phyloP scores from a whole-genome alignment of 2,888 invertebrate genomes.

The Miltochrista miniata region DNA sequence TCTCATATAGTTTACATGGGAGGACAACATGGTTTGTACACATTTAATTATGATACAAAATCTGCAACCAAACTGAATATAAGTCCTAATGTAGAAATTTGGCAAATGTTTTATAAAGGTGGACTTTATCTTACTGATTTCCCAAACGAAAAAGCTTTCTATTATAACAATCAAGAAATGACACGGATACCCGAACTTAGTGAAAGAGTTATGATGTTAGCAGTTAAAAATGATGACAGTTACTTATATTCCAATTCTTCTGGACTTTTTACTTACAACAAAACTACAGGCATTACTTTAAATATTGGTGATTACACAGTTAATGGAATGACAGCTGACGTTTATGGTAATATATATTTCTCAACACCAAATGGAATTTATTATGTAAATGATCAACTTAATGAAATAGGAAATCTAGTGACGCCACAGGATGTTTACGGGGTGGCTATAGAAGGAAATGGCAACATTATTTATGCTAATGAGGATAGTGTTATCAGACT shows the following conservation, averaged over 20 bases:
- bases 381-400: constrained; percentile 21
- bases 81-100: constrained; percentile 47
- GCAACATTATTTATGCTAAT: constrained; percentile 42
- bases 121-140: constrained; percentile 62
- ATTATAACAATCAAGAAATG: constrained; percentile 33
- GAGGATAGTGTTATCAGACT: constrained; percentile 42
- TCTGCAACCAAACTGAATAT: constrained; percentile 40
- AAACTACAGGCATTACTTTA: constrained; percentile 6
- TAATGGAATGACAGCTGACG: constrained; percentile 44
- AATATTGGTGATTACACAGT: constrained; percentile 26
- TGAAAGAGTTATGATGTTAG: constrained; percentile 41
- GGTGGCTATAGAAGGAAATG: constrained; percentile 40
- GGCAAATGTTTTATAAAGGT: constrained; percentile 66
- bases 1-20: constrained; percentile 59
- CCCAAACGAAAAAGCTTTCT: constrained; percentile 43
- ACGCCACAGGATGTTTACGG: constrained; percentile 29
- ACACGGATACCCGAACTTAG: constrained; percentile 34
- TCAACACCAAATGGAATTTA: constrained; percentile 41
- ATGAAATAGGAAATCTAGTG: constrained; percentile 20
- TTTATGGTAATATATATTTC: constrained; percentile 42
- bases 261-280: constrained; percentile 42
- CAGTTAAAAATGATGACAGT: constrained; percentile 38
- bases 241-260: constrained; percentile 46
- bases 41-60: constrained; percentile 50
- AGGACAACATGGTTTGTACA: constrained; percentile 58